Conservation (phyloP, 2,888 invertebrate genomes). For the Laspeyria flexula region DNA sequence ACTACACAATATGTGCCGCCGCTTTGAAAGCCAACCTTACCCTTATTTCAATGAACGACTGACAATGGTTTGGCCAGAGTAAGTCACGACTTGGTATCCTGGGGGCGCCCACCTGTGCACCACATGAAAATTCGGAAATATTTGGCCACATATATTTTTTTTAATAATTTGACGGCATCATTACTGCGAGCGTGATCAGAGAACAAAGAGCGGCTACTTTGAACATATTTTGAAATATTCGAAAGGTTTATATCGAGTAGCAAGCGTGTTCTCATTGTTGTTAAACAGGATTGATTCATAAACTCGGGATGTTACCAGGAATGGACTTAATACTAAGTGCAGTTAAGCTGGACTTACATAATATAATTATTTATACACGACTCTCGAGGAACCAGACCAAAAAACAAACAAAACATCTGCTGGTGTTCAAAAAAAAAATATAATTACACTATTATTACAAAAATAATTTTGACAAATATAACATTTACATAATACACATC, state of each 20-base stretch:
- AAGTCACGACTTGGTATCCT: conserved; percentile 79
- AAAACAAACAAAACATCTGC: neutral
- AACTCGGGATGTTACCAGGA: neutral
- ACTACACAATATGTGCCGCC: conserved; percentile 54
- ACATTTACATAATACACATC: too few relatives aligned
- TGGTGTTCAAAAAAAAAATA: too few relatives aligned
- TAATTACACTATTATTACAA: too few relatives aligned
- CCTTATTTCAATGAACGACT: conserved; percentile 65
- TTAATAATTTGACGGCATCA: conserved; percentile 68
- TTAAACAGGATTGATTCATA: conserved; percentile 12
- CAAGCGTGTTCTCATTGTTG: conserved; percentile 12
- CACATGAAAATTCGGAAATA: conserved; percentile 65
- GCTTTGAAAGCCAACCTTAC: conserved; percentile 54
- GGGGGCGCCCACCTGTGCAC: conserved; percentile 79
- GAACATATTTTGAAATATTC: conserved; percentile 35
- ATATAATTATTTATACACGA: neutral
- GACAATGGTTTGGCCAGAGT: conserved; percentile 65
- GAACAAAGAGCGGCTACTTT: conserved; percentile 59
- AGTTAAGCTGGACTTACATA: neutral
- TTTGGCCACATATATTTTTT: conserved; percentile 56
- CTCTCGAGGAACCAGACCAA: too few relatives aligned
- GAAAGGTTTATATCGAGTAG: conserved; percentile 7
- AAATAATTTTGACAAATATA: too few relatives aligned
- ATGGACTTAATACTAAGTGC: neutral
- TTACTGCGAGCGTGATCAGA: conserved; percentile 61